These are phyloP conservation scores for Lithophane socia DNA, from an alignment of 2,888 invertebrate species.

Conservation along the genomic window DNA sequence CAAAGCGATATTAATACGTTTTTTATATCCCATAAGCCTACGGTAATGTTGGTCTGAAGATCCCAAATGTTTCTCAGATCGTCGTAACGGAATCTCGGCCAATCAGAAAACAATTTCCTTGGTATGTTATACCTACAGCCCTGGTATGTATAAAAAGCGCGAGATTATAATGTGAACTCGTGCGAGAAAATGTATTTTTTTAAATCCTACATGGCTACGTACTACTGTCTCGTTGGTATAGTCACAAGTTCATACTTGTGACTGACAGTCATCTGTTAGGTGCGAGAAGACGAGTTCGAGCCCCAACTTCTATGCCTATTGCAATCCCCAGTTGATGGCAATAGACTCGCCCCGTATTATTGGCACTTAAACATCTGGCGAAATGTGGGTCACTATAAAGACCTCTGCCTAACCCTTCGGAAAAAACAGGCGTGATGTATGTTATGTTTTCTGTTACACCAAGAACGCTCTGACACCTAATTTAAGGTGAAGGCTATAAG, in stretches of 20 bases:
- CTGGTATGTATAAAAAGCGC: slow-evolving; percentile 39
- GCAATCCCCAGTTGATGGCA: neutral
- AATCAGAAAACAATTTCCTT: slow-evolving; percentile 75
- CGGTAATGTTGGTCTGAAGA: slow-evolving; percentile 58
- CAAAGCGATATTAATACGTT: slow-evolving; percentile 56
- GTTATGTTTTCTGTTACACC: neutral
- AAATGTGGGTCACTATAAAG: neutral
- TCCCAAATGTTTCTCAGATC: slow-evolving; percentile 58
- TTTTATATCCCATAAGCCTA: slow-evolving; percentile 59
- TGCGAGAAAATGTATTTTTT: slow-evolving; percentile 24
- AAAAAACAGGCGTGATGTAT: neutral
- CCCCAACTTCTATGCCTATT: no score
- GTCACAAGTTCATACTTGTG: no score
- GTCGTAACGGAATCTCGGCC: slow-evolving; percentile 64
- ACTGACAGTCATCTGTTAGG: no score
- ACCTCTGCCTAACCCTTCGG: neutral
- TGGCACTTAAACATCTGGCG: neutral
- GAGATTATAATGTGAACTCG: slow-evolving; percentile 41
- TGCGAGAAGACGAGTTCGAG: neutral
- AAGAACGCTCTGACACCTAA: neutral
- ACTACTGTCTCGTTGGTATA: neutral
- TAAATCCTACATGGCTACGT: neutral
- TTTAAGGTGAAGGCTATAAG: no score
- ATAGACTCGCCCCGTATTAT: neutral
- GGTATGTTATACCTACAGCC: slow-evolving; percentile 16